phyloP scores from a whole-genome alignment of 2,113 vertebrate genomes.

The Glareola pratincola region DNA sequence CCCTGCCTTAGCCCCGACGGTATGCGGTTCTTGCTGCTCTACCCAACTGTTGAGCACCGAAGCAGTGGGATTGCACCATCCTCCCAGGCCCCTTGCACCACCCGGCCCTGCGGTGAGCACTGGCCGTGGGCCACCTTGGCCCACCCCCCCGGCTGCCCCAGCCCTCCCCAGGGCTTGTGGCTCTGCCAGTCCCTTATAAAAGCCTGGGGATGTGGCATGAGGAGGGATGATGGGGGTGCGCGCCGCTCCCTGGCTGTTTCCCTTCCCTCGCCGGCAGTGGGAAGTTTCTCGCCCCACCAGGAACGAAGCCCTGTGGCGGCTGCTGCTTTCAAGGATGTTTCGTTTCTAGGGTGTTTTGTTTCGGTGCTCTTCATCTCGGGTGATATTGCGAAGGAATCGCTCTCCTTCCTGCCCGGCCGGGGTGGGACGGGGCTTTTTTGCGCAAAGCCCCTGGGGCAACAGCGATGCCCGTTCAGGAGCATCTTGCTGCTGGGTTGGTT shows the following conservation, averaged over 20 bases:
- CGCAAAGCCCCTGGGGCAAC: not conserved
- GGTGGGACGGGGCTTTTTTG: not conserved
- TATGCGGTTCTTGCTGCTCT: not conserved
- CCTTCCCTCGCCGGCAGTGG: not conserved
- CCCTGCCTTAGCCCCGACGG: accelerated
- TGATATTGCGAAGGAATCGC: not conserved
- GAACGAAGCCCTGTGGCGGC: not conserved
- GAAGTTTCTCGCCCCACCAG: not conserved
- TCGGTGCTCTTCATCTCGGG: not conserved
- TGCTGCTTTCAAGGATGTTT: conserved; percentile 51
- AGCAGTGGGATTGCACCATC: not conserved
- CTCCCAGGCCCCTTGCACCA: accelerated
- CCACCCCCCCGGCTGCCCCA: not conserved
- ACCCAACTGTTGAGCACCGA: not conserved
- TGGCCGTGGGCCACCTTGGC: not conserved
- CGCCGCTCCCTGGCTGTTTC: not conserved
- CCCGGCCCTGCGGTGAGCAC: too few species aligned
- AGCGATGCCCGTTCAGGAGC: not conserved
- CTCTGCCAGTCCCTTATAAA: accelerated
- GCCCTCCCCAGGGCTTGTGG: accelerated
- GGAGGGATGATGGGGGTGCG: accelerated
- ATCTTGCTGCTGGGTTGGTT: not conserved
- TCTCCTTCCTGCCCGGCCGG: not conserved
- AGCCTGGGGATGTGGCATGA: accelerated
- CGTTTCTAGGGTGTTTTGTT: not conserved